A percentile compares a stretch with the other conserved stretches of the same genome.
Evolutionary conservation across 2,797 vertebrate genomes (phyloP).

Genomic region (Notamacropus eugenii): DNA sequence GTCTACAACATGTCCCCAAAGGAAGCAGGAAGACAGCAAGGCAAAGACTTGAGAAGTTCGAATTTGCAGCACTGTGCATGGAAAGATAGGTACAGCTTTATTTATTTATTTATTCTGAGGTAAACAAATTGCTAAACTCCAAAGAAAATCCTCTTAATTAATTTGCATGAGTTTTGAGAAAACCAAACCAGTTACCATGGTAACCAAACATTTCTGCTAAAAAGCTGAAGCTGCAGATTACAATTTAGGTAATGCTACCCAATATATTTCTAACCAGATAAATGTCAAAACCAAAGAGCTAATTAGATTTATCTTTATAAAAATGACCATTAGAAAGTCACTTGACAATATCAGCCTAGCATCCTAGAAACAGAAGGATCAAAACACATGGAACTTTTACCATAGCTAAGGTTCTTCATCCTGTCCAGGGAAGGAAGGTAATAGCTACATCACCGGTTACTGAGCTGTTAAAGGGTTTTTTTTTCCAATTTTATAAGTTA

Average conservation of each 20-base stretch:
- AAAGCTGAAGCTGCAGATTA: slow-evolving; percentile 80
- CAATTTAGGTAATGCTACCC: slow-evolving; percentile 80
- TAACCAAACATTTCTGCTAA: slow-evolving; percentile 82
- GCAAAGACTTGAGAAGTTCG: background rate
- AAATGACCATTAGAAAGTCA: slow-evolving; percentile 42
- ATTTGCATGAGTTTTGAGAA: slow-evolving; percentile 73
- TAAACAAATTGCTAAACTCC: slow-evolving; percentile 62
- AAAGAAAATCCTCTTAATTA: slow-evolving; percentile 75
- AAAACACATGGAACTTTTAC: background rate
- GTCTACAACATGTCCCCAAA: background rate
- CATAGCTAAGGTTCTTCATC: slow-evolving; percentile 7
- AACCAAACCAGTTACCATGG: slow-evolving; percentile 82
- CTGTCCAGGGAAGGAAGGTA: background rate
- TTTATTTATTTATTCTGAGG: slow-evolving; percentile 26
- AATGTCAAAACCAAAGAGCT: slow-evolving; percentile 68
- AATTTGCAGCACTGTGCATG: background rate
- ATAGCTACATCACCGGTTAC: background rate
- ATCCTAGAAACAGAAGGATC: slow-evolving; percentile 29
- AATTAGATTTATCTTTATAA: slow-evolving; percentile 67
- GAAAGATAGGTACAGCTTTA: background rate
- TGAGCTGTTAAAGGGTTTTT: slow-evolving; percentile 3
- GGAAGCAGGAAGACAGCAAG: background rate
- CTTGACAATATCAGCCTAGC: background rate
- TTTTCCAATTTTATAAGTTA: background rate
- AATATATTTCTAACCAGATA: slow-evolving; percentile 69